Evolutionary conservation across 2,888 invertebrate species (phyloP), one percentile per base, ranked within the genome.

Genomic region (Chrysina gloriosa): DNA sequence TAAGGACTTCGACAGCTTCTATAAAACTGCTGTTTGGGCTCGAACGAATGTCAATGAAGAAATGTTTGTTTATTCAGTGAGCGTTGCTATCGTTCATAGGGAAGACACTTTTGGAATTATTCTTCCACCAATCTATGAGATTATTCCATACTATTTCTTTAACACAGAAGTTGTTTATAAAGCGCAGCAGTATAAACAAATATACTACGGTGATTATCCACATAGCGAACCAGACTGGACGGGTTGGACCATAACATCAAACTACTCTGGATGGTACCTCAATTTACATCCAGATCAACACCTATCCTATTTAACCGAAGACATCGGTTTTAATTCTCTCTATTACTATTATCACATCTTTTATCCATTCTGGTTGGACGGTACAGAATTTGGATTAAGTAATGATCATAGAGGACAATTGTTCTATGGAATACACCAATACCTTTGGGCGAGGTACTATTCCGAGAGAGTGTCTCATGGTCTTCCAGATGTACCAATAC

Each of bases 111-210:
- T 88, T 75, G 89, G 88, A 23, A 81, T 92, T 63, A 83, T 89
- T 39, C 81, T 92, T 6, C 92, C 93, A 11, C 88, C 92, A 54
- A 84, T 89, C 64, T 91, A 92, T 77, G 93, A 93, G 82, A 84
- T 92, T 70, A 87, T 89, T 80, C 93, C 93, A 0, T 87, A 90
- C 73, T 87, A 86, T 82, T 92, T 91, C 85, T 86, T 90, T 80
- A 89, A 89, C 77, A 84, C 86, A 65, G 88, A 91, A 77, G 86
- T 91, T 69, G 88, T 93, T 79, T 85, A 88, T 45, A 85, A 89
- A 68, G 91, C 89, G 2, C 87, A 90, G 75, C 84, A 87, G 79
- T 85, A 89, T 77, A 87, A 87, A 78, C 86, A 89, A 78, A 84
- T 86, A 77, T 84, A 82, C 25, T 83, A 84, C 39, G 83, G 82